Conservation (phyloP, 2,888 invertebrate species). For the Synergus umbraculus region DNA sequence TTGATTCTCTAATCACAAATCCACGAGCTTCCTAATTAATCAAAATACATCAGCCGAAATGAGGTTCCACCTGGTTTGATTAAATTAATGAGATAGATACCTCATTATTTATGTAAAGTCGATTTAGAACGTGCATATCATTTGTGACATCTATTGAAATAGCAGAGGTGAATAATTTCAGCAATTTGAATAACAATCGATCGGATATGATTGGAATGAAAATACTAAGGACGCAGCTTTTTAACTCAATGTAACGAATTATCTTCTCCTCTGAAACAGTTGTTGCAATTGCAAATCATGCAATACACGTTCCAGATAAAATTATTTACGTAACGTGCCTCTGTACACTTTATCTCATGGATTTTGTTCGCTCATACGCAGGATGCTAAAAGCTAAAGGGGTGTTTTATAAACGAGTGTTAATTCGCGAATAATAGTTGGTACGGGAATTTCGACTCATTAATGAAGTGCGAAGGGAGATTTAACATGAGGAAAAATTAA, state of each 20-base stretch:
- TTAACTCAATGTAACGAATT: slow-evolving; percentile 28
- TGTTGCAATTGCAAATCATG: slow-evolving; percentile 30
- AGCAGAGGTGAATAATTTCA: slow-evolving; percentile 54
- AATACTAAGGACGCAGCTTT: neutral
- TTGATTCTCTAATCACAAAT: neutral
- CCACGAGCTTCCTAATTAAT: neutral
- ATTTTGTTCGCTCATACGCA: neutral
- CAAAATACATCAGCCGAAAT: neutral
- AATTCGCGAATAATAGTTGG: slow-evolving; percentile 25
- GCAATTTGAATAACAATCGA: slow-evolving; percentile 56
- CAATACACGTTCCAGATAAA: slow-evolving; percentile 14
- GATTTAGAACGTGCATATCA: slow-evolving; percentile 44
- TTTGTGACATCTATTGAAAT: slow-evolving; percentile 34
- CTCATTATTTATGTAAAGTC: slow-evolving; percentile 48
- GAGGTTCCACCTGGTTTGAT: neutral
- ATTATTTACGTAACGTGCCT: neutral
- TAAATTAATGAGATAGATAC: neutral
- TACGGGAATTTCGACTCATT: slow-evolving; percentile 25
- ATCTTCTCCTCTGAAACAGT: slow-evolving; percentile 10
- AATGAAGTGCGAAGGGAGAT: slow-evolving; percentile 4
- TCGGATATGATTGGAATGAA: neutral
- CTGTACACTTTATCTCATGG: neutral
- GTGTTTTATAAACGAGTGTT: slow-evolving; percentile 24
- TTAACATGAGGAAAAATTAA: slow-evolving; percentile 32
- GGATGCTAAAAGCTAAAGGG: slow-evolving; percentile 20